Base-by-base conservation (phyloP, 2,888 invertebrate species). In the Hermaeophaga mercurialis region DNA sequence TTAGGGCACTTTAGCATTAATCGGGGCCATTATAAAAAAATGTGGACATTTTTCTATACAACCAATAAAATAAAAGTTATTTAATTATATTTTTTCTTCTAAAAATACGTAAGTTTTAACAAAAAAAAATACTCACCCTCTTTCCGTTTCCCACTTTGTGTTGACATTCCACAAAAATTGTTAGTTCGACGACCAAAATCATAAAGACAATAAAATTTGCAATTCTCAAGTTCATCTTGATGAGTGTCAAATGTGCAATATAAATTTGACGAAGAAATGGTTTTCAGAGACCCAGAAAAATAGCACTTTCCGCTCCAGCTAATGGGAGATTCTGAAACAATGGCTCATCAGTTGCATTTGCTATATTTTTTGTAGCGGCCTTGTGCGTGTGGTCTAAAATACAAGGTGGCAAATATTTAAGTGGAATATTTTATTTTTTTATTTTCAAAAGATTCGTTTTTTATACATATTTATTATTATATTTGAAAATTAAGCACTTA, bases 111-210 rank as follows among this genome's bases (percentile, higher is more conserved):
- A n/a, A n/a, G n/a, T n/a, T n/a, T n/a, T n/a, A n/a, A n/a, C n/a
- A n/a, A 9, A 9, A 28, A 28, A 24, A 14, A 14, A 36, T 24
- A 52, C 57, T 57, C 14, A 57, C 57, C 33, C 44, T 57, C 15
- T 31, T 18, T 12, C 36, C 44, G 1, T 31, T 41, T 8, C 24
- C 36, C 1, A 17, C 1, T n/a, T 22, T 54, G 18, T 57, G 57
- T 17, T 57, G 57, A 33, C 57, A 57, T 41, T 53, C 53, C 22
- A 48, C 44, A 9, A 47, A 22, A 22, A 38, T 39, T 5, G 19
- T 12, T 4, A 54, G 17, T 9, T 54, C 38, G 28, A 44, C 11
- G 12, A 48, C 39, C 26, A 57, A 28, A 24, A 52, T 14, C 1
- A 44, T 38, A 12, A 44, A 12, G 19, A 43, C 12, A 17, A 28